Evolutionary conservation across 2,797 vertebrate genomes (phyloP), one percentile per base, ranked within the genome.

Genomic region (Capromys pilorides): DNA sequence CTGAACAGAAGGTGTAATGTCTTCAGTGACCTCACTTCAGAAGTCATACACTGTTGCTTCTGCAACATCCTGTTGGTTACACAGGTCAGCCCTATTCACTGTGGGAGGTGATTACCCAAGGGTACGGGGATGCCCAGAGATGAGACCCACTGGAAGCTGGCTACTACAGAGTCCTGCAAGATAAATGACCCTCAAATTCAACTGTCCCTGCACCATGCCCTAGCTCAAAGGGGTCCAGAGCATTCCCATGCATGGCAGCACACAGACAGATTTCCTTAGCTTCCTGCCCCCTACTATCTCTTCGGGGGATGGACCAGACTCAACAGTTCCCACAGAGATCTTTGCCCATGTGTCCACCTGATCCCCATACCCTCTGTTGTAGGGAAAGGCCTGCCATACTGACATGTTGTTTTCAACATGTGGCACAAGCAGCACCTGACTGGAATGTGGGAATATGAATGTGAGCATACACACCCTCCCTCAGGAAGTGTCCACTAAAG

Each of bases 51-150:
- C 51, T 31, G 61, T 89, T 31, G 51, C 61, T 78, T 71, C 89
- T 77, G 69, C 83, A 93, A 28, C 6, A 86, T 64, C 94, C 95
- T 90, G 45, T 83, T 62, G 81, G 57, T 91, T 54, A 69, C 31
- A 79, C 75, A 57, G 86, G 64, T 77, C 62, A 67, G 88, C 31
- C 66, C 67, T 92, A 1, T 61, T 86, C 66, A 28, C 3, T 39
- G 80, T 90, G 86, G 45, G 69, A 90, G 79, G 67, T 4, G 62
- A 67, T 89, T 88, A 19, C 21, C 71, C 36, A 75, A 79, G 85
- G 62, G 67, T 71, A 39, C 7, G 81, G 78, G 71, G 84, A 71
- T 54, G 57, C 33, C 51, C 69, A 77, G 22, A 33, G 61, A 31
- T n/a, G 49, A 79, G 75, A 54, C 33, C 39, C 64, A 31, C 13